Evolutionary conservation across 2,113 vertebrate genomes (phyloP).

Genomic region (Nothocercus nigrocapillus): DNA sequence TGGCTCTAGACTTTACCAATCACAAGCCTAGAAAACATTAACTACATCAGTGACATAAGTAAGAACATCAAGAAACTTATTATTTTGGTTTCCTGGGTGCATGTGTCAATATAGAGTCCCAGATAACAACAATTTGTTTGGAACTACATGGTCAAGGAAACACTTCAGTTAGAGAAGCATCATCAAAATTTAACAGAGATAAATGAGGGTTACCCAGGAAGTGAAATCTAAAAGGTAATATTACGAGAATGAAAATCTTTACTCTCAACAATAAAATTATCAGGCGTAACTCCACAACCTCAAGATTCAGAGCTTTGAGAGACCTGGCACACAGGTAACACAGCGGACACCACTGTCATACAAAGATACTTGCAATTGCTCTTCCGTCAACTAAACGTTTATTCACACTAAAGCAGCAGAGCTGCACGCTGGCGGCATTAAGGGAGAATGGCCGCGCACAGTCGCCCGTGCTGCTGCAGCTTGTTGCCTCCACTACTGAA

Average conservation of each 20-base stretch:
- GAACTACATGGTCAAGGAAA: neutral
- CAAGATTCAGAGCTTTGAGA: neutral
- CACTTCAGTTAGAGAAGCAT: neutral
- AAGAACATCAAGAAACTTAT: neutral
- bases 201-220: neutral
- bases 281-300: neutral
- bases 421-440: neutral
- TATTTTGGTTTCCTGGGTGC: neutral
- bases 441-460: neutral
- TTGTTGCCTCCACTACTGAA: neutral
- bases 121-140: neutral
- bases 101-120: neutral
- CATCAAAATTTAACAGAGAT: neutral
- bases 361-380: neutral
- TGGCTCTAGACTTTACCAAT: neutral
- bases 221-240: neutral
- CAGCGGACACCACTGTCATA: fast-evolving
- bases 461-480: neutral
- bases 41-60: neutral
- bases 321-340: fast-evolving
- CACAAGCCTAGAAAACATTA: neutral
- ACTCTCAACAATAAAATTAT: neutral
- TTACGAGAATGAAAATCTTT: neutral
- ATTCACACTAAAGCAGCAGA: neutral
- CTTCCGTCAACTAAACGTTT: neutral